Percentiles rank a stretch among this genome's conserved stretches.
phyloP scores from a whole-genome alignment of 2,113 vertebrate genomes.

The Barbus barbus region DNA sequence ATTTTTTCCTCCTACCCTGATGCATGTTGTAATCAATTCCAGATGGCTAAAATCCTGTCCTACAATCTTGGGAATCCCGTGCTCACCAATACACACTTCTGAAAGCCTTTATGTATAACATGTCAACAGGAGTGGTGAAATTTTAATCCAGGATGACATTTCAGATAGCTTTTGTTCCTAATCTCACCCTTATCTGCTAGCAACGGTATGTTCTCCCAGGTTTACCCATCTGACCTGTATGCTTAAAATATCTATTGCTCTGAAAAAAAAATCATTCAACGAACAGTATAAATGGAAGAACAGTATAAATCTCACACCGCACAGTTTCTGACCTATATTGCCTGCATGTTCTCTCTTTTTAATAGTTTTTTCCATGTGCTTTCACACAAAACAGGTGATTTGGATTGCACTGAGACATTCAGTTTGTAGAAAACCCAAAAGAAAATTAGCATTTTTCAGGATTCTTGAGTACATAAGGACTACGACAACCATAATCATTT shows the following conservation, averaged over 20 bases:
- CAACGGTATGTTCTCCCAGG: neutral
- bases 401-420: neutral
- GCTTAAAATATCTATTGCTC: neutral
- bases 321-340: neutral
- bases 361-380: neutral
- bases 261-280: neutral
- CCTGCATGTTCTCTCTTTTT: neutral
- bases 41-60: too few relatives aligned
- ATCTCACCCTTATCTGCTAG: neutral
- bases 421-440: neutral
- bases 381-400: neutral
- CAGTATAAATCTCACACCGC: neutral
- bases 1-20: too few relatives aligned
- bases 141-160: slow-evolving; percentile 27
- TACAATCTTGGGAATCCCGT: neutral
- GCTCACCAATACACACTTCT: neutral
- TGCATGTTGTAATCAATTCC: too few relatives aligned
- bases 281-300: neutral
- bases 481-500: neutral
- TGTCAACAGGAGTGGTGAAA: slow-evolving; percentile 7
- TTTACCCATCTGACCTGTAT: neutral
- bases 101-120: slow-evolving; percentile 6
- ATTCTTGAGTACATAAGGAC: neutral
- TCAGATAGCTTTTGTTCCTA: slow-evolving; percentile 13
- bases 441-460: neutral